Evolutionary conservation across 2,797 vertebrate species (phyloP).

Genomic region (Microcaecilia unicolor): DNA sequence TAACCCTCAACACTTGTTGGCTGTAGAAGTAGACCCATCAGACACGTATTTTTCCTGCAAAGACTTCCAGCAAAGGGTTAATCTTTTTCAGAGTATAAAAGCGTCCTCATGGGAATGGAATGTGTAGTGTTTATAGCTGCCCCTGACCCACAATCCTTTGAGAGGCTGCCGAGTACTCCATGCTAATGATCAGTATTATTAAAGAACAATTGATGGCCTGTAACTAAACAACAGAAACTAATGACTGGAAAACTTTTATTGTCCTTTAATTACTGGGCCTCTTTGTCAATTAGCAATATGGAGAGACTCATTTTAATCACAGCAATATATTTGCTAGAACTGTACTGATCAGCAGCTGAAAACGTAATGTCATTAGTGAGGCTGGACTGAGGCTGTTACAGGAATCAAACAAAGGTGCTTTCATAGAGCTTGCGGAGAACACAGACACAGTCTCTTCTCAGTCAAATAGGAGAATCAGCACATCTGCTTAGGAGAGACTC

Average conservation of each 20-base stretch:
- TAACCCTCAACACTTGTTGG: conserved; percentile 16
- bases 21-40: conserved; percentile 10
- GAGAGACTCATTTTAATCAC: conserved; percentile 26
- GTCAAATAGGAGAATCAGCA: too few species aligned
- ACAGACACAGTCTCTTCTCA: too few species aligned
- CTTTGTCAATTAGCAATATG: conserved; percentile 60
- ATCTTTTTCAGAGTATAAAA: conserved; percentile 26
- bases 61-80: conserved; percentile 45
- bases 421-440: too few species aligned
- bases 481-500: too few species aligned
- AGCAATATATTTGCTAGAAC: conserved; percentile 38
- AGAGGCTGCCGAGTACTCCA: conserved; percentile 60
- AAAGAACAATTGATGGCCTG: conserved; percentile 85
- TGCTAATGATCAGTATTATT: conserved; percentile 87
- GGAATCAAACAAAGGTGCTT: conserved; percentile 29
- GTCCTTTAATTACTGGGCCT: conserved; percentile 77
- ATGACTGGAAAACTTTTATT: conserved; percentile 88
- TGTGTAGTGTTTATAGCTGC: conserved; percentile 78
- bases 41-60: neutral
- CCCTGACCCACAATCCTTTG: conserved; percentile 79
- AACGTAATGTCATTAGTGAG: conserved; percentile 37
- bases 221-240: conserved; percentile 85
- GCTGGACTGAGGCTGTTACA: conserved; percentile 34
- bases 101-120: conserved; percentile 95
- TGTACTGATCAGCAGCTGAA: conserved; percentile 31